phyloP scores from a whole-genome alignment of 2,888 invertebrate genomes.

The Carterocephalus palaemon region DNA sequence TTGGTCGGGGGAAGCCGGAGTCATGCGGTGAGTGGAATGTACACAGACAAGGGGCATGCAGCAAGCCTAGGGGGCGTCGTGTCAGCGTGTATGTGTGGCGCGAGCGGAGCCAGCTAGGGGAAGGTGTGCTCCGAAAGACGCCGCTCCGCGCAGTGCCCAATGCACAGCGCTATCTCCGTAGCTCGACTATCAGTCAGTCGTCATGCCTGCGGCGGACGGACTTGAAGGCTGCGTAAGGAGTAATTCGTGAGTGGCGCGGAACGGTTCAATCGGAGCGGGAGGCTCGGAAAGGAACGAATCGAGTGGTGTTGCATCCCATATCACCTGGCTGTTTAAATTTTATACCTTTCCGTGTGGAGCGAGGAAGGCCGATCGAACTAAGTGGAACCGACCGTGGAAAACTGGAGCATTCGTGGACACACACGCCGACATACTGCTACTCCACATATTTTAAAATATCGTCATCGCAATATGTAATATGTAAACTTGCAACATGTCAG shows the following conservation, averaged over 20 bases:
- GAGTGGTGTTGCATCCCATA: slow-evolving; percentile 76
- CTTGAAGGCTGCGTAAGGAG: background rate
- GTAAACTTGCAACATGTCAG: slow-evolving; percentile 75
- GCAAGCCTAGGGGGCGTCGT: slow-evolving; percentile 57
- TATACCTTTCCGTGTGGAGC: slow-evolving; percentile 79
- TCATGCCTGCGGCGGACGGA: slow-evolving; percentile 9
- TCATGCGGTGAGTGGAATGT: slow-evolving; percentile 71
- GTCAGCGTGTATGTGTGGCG: slow-evolving; percentile 66
- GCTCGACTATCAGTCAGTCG: background rate
- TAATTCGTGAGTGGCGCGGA: slow-evolving; percentile 43
- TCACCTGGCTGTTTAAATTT: slow-evolving; percentile 77
- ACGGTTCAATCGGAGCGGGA: slow-evolving; percentile 59
- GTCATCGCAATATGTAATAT: slow-evolving; percentile 67
- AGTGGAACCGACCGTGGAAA: slow-evolving; percentile 75
- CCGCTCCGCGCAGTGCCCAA: slow-evolving; percentile 59
- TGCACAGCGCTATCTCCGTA: background rate
- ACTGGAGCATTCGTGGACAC: slow-evolving; percentile 77
- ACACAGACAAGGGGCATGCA: slow-evolving; percentile 69
- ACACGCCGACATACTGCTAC: slow-evolving; percentile 76
- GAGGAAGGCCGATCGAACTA: slow-evolving; percentile 77
- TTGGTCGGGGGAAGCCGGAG: slow-evolving; percentile 67
- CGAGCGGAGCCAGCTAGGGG: slow-evolving; percentile 76
- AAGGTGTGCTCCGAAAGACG: slow-evolving; percentile 55
- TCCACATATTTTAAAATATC: slow-evolving; percentile 74
- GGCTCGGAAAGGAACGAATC: slow-evolving; percentile 62